These are phyloP conservation scores for Drosophila paulistorum DNA, from an alignment of 1,140 invertebrate genomes.

Conservation along the genomic window DNA sequence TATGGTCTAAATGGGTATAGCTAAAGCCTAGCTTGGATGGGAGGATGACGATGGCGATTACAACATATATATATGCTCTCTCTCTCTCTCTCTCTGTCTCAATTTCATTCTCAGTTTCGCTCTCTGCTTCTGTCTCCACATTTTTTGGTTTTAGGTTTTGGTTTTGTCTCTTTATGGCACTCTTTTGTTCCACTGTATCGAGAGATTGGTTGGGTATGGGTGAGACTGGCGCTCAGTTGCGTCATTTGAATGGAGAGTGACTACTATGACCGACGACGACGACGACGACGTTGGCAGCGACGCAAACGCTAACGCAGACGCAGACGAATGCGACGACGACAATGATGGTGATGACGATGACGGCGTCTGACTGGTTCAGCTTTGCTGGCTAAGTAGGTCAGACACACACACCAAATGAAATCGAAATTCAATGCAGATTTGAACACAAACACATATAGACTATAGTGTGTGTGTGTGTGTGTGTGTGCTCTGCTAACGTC, in stretches of 20 bases:
- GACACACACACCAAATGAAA: conserved; percentile 70
- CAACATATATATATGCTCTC: conserved; percentile 26
- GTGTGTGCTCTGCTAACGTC: conserved; percentile 11
- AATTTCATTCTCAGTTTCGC: neutral
- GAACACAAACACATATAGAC: conserved; percentile 16
- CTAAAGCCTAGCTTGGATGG: conserved; percentile 46
- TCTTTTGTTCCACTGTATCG: conserved; percentile 21
- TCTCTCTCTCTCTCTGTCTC: neutral
- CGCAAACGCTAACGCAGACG: neutral
- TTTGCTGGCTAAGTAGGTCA: conserved; percentile 83
- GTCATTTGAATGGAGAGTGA: conserved; percentile 62
- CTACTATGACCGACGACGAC: conserved; percentile 30
- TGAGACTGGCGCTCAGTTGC: conserved; percentile 63
- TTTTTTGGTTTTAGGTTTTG: neutral
- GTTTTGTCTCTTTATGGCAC: conserved; percentile 23
- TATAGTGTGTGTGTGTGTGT: neutral
- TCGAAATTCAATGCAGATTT: conserved; percentile 81
- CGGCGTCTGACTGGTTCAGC: conserved; percentile 71
- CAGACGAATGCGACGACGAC: conserved; percentile 18
- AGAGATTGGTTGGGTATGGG: conserved; percentile 19
- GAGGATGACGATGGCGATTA: conserved; percentile 27
- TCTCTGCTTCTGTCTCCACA: conserved; percentile 1
- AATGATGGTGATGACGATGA: conserved; percentile 12
- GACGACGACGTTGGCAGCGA: conserved; percentile 9
- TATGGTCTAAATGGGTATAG: conserved; percentile 29